Base-by-base conservation (phyloP, 2,888 invertebrate genomes). In the Plebejus argus region DNA sequence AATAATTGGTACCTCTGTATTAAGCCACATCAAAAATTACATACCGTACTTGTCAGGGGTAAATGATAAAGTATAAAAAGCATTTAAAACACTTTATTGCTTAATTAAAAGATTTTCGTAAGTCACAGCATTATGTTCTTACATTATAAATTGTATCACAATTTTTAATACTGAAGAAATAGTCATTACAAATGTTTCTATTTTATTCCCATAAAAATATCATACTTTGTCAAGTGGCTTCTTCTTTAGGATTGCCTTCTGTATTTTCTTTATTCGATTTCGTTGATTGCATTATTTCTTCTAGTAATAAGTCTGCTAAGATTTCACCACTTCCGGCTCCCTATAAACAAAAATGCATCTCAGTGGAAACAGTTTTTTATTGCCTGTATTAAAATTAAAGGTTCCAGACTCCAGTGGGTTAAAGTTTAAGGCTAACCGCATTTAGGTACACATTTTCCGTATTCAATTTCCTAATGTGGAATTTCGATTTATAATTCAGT, bases 111-210 rank as follows among this genome's bases (percentile, higher is more conserved):
- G 18, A 18, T 33, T 71, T 56, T 7, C 20, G 35, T 70, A 56
- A 71, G 53, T 56, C 53, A 71, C 77, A 77, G 71, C 70, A 39
- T 35, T 39, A 56, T 77, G 71, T 35, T 53, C 7, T 35, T 53
- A 56, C 71, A 76, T 76, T 76, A 78, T 28, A 78, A 83, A 82
- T 35, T 18, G 82, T 85, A 86, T 86, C 86, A 86, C 86, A 86
- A 80, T 85, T 82, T 82, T 83, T 92, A 93, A 93, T 93, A 93
- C 93, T 93, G 93, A 89, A 84, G 88, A 85, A 85, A 82, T 80
- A 15, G 28, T 53, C 18, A 49, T 74, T 53, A 49, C 18, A 74
- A 49, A 39, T 39, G 39, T 79, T 82, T 18, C 79, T 72, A 82
- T 82, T 82, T 88, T 82, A 89, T 83, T 90, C 90, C 90, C 89